Base-by-base conservation (phyloP, 1,140 invertebrate species). In the Thaumetopoea pityocampa region DNA sequence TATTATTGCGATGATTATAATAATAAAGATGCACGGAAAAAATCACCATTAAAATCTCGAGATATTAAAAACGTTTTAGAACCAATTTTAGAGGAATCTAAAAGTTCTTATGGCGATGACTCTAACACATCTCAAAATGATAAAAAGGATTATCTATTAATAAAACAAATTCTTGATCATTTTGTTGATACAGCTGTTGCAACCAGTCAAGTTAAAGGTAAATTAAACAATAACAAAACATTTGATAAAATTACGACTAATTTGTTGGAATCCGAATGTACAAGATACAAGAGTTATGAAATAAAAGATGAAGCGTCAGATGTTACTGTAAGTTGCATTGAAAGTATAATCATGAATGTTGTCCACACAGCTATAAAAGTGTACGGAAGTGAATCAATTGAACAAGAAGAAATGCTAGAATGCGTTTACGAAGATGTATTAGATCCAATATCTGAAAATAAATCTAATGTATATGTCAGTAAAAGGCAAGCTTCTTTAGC, bases 51-150 rank as follows among this genome's bases (percentile, higher is more conserved):
- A 6, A 79, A 78, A 40, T 35, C 24, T 3, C 29, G n/a, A n/a
- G n/a, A n/a, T n/a, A 36, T 10, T 51, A 67, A 33, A 16, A 67
- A 32, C 8, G 14, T 58, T 10, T 32, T 80, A 4, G 77, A 81
- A 61, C 76, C 80, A 7, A 84, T 84, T 45, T 44, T 80, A 30
- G 80, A 84, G 42, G 77, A 84, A 32, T 81, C 80, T 14, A 84
- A 84, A 48, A 74, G 66, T 44, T 72, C 68, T 2, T 67, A 60
- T 26, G 51, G 59, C 3, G 70, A 70, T 16, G 72, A 84, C 20
- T 71, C 67, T 8, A 49, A 35, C 27, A 38, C 26, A 20, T 52
- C 34, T 5, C 19, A 42, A 12, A 38, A 27, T 20, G 32, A 35
- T 0, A 27, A 28, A 10, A 27, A 27, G 12, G 43, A 53, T 32